Conservation (phyloP, 2,888 invertebrate species). For the Cosmopolites sordidus region DNA sequence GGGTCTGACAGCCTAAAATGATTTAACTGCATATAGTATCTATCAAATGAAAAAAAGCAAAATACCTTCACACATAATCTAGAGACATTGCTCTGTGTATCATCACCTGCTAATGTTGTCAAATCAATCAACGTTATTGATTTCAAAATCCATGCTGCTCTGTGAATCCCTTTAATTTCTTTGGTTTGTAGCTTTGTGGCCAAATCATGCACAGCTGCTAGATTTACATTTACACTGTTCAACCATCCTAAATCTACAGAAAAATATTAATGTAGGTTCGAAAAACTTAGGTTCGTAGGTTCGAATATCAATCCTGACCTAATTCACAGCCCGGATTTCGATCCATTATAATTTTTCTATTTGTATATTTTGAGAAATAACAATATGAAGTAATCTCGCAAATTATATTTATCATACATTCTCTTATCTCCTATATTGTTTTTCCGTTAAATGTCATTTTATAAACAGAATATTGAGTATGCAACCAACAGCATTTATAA, state of each 20-base stretch:
- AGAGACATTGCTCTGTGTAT: constrained; percentile 70
- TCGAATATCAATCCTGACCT: constrained; percentile 33
- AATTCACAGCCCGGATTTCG: constrained; percentile 38
- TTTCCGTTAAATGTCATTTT: too few species aligned
- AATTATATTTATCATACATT: too few species aligned
- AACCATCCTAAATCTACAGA: constrained; percentile 51
- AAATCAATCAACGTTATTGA: constrained; percentile 86
- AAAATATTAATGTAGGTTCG: constrained; percentile 4
- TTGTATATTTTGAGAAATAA: too few species aligned
- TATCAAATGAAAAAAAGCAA: constrained; percentile 21
- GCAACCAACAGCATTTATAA: too few species aligned
- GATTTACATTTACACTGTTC: constrained; percentile 53
- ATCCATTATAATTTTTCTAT: neutral
- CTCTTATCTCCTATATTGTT: too few species aligned
- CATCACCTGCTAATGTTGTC: constrained; percentile 85
- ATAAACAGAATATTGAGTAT: too few species aligned
- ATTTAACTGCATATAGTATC: neutral
- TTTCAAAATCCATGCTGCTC: constrained; percentile 72
- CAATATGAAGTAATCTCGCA: too few species aligned
- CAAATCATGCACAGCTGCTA: constrained; percentile 54
- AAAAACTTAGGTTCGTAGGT: constrained; percentile 2
- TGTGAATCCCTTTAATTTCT: constrained; percentile 46
- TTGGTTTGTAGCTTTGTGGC: constrained; percentile 49
- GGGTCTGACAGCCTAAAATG: constrained; percentile 43
- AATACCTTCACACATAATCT: constrained; percentile 78